Evolutionary conservation across 2,888 invertebrate genomes (phyloP).

Genomic region (Acleris cristana): DNA sequence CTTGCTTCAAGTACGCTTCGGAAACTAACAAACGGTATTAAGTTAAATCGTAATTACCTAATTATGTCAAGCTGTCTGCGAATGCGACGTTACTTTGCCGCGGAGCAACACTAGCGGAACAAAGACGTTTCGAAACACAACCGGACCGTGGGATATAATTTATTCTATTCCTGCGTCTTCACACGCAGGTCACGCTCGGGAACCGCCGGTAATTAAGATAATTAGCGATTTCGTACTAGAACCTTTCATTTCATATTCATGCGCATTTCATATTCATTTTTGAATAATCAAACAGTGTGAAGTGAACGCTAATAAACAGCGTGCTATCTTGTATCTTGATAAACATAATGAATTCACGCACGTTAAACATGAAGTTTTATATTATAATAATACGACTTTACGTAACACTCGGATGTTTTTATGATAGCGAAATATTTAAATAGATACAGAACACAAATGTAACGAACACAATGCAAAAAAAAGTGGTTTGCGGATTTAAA

Average conservation of each 20-base stretch:
- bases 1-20: not conserved
- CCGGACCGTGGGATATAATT: slow-evolving; percentile 37
- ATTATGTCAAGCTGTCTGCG: slow-evolving; percentile 14
- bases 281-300: slow-evolving; percentile 22
- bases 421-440: not conserved
- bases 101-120: slow-evolving; percentile 20
- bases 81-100: slow-evolving; percentile 6
- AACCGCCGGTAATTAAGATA: slow-evolving; percentile 38
- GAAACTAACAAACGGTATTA: not conserved
- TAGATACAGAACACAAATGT: too few species aligned
- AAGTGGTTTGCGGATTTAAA: slow-evolving; percentile 64
- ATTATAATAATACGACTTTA: not conserved
- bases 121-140: slow-evolving; percentile 36
- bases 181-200: slow-evolving; percentile 41
- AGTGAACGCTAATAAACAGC: slow-evolving; percentile 15
- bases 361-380: not conserved
- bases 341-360: not conserved
- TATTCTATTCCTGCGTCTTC: slow-evolving; percentile 30
- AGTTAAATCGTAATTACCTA: not conserved
- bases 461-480: slow-evolving; percentile 26
- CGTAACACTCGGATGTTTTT: slow-evolving; percentile 13
- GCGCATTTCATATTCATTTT: slow-evolving; percentile 8
- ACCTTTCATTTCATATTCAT: slow-evolving; percentile 35
- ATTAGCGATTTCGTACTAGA: slow-evolving; percentile 38
- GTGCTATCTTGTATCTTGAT: slow-evolving; percentile 7